Evolutionary conservation across 2,888 invertebrate species (phyloP), one percentile per base, ranked within the genome.

Genomic region (Epinotia nisella): DNA sequence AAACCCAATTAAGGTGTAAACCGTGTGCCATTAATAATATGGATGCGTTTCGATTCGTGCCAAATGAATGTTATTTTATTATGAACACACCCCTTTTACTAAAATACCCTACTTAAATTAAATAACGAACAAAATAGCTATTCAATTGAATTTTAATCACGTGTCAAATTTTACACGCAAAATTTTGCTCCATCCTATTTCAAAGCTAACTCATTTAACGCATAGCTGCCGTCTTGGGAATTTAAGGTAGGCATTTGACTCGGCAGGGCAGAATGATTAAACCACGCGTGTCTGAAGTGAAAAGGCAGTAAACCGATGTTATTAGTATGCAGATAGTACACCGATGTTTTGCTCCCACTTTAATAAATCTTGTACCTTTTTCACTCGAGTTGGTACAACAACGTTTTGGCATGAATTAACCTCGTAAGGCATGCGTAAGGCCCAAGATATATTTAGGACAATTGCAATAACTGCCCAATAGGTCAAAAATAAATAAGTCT

Each of bases 131-230:
- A 24, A n/a, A 29, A 45, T 15, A n/a, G 5, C 13, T 62, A 62
- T 49, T 49, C 24, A 19, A 62, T 29, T 29, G 51, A 49, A 51
- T 62, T 62, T 62, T 49, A 51, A 51, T 29, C 17, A 62, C 62
- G 49, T 51, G 62, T 29, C 24, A 62, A 15, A 51, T 29, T 62
- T 62, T 51, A 51, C 62, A 62, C 17, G 62, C 49, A 21, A 51
- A 62, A 49, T 29, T n/a, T 62, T 51, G n/a, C 49, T 29, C 17
- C 9, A 21, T 24, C 29, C 29, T 11, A n/a, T 29, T 49, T 62
- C 62, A 62, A 62, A 62, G 62, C 24, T 62, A 62, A 51, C 62
- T 62, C 29, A 62, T 49, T 61, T 61, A 62, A 49, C 49, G 29
- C 49, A 51, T 21, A 62, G 29, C 62, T 29, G 24, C 24, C 62